Evolutionary conservation across 2,888 invertebrate genomes (phyloP).

Genomic region (Fissipunctia ypsillon): DNA sequence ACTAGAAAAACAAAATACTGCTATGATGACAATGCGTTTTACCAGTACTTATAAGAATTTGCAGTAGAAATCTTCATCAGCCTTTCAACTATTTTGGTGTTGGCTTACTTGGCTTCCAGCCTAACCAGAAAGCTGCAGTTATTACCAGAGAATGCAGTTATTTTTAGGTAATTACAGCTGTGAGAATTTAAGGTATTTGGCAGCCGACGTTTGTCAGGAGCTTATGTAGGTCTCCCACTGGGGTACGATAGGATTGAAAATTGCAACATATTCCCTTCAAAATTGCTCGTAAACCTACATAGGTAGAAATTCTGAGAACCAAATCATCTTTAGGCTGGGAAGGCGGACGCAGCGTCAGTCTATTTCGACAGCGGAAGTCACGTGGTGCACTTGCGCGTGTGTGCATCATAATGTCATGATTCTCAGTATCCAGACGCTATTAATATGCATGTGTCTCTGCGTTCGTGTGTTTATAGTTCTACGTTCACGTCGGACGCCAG

Average conservation of each 20-base stretch:
- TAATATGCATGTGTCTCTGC: conserved; percentile 79
- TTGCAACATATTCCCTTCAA: conserved; percentile 18
- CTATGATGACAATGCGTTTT: not conserved
- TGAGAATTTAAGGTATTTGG: conserved; percentile 37
- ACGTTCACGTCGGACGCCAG: conserved; percentile 66
- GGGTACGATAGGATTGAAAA: conserved; percentile 4
- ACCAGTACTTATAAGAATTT: not conserved
- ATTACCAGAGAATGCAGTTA: conserved; percentile 33
- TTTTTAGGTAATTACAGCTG: conserved; percentile 25
- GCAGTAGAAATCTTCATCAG: conserved; percentile 10
- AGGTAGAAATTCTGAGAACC: conserved; percentile 56
- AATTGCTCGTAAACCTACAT: conserved; percentile 12
- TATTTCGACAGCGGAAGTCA: conserved; percentile 87
- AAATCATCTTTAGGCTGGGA: conserved; percentile 47
- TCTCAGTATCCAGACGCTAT: conserved; percentile 82
- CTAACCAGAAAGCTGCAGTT: conserved; percentile 41
- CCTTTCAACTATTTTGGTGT: conserved; percentile 28
- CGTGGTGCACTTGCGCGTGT: conserved; percentile 78
- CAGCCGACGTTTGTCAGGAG: conserved; percentile 21
- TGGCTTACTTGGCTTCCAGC: conserved; percentile 43
- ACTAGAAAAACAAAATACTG: not conserved
- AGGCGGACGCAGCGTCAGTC: conserved; percentile 74
- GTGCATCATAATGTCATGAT: conserved; percentile 84
- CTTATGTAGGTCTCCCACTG: conserved; percentile 12
- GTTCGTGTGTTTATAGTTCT: conserved; percentile 66